These are phyloP conservation scores for Astyanax mexicanus DNA, from an alignment of 2,797 vertebrate species.

Conservation along the genomic window DNA sequence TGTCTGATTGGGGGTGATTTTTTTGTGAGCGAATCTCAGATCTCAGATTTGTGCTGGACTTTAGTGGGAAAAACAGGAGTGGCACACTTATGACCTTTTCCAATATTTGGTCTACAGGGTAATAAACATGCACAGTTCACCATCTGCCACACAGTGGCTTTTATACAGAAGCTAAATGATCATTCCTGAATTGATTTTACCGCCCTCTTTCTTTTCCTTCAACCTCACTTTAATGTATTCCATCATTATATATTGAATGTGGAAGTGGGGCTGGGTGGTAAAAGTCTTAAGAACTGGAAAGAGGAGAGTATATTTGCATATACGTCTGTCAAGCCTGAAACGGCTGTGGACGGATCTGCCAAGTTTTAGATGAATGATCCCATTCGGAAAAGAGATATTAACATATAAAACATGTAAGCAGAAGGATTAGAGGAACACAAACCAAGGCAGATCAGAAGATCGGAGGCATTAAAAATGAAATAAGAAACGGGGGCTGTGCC, in stretches of 20 bases:
- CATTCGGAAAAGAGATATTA: constrained; percentile 67
- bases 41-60: neutral
- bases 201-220: constrained; percentile 16
- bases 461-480: constrained; percentile 69
- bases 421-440: constrained; percentile 71
- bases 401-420: constrained; percentile 72
- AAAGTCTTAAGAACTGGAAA: constrained; percentile 32
- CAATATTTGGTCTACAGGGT: constrained; percentile 66
- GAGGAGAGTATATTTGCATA: constrained; percentile 60
- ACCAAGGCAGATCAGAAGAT: constrained; percentile 67
- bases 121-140: constrained; percentile 62
- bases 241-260: constrained; percentile 18
- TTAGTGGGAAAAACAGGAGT: constrained; percentile 36
- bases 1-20: neutral
- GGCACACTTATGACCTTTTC: constrained; percentile 63
- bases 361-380: constrained; percentile 69
- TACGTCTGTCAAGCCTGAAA: constrained; percentile 71
- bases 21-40: neutral
- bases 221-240: constrained; percentile 9
- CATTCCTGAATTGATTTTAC: constrained; percentile 45
- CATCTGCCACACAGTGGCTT: constrained; percentile 50
- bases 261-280: constrained; percentile 11
- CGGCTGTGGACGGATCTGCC: constrained; percentile 63
- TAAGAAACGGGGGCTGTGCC: constrained; percentile 64
- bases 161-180: constrained; percentile 52